Evolutionary conservation across 2,113 vertebrate genomes (phyloP), one percentile per base, ranked within the genome.

Genomic region (Amphiprion percula): DNA sequence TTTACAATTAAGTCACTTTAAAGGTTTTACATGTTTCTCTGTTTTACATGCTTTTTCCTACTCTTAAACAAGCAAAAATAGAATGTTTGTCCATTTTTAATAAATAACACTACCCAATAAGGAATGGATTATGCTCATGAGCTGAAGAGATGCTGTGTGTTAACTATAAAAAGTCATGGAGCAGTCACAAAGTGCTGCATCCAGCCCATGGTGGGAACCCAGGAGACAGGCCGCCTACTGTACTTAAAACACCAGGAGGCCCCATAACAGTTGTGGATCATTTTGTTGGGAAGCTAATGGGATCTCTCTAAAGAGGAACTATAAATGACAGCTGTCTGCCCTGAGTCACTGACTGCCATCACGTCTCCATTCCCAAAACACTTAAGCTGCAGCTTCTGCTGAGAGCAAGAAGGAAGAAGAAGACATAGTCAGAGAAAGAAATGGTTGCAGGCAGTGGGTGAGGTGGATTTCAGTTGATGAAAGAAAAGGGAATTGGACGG

Each of bases 301-400:
- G 81, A 87, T 87, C 41, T 84, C 79, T 89, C 66, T 78, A 83
- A 89, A 92, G 85, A 80, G 70, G 41, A 61, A 82, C 79, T 85
- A 37, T 90, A 92, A 92, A 90, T 93, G 87, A 87, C 90, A 92
- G 84, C 89, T 93, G 86, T 89, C 91, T 89, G 66, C 85, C 83
- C 59, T 73, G 87, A 92, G 91, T 88, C 85, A 84, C 77, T 62
- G 82, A 74, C 73, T 87, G 71, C 56, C 85, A 79, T 90, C 78
- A 87, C 50, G 23, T 87, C 77, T 82, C 72, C 88, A 80, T 87
- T 83, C 84, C 86, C 83, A 67, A 85, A 87, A 86, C 80, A 78
- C 74, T 83, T 84, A 77, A 70, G 79, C 82, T 61, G 39, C 59
- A 77, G 69, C 78, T 78, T 83, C 74, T 81, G 59, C 77, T 52